Percentiles rank a stretch among this genome's conserved stretches.
Conservation (phyloP, 2,797 vertebrate genomes). For the Sebastes jordani region DNA sequence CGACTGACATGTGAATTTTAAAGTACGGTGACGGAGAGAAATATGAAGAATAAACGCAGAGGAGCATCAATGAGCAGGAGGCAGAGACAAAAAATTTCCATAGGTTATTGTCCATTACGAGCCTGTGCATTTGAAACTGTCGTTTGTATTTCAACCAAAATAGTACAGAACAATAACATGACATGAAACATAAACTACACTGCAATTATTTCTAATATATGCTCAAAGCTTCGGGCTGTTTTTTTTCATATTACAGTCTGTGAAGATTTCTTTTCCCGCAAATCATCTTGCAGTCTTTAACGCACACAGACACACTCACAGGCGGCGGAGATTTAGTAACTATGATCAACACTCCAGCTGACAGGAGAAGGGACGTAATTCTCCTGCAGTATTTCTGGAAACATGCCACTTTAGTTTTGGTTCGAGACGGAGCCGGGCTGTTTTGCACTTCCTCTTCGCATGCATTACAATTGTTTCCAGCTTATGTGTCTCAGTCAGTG, state of each 20-base stretch:
- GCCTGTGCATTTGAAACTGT: slow-evolving; percentile 3
- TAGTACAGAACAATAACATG: slow-evolving; percentile 8
- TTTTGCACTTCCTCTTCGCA: slow-evolving; percentile 38
- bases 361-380: slow-evolving; percentile 40
- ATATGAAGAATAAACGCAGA: slow-evolving; percentile 19
- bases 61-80: not conserved
- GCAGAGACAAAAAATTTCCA: not conserved
- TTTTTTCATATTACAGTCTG: slow-evolving; percentile 12
- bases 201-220: slow-evolving; percentile 37
- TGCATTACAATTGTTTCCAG: slow-evolving; percentile 33
- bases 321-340: slow-evolving; percentile 39
- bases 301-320: slow-evolving; percentile 22
- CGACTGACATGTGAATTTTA: slow-evolving; percentile 35
- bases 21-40: slow-evolving; percentile 27
- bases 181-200: slow-evolving; percentile 14
- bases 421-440: slow-evolving; percentile 19
- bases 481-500: not conserved
- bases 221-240: not conserved
- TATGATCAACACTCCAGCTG: slow-evolving; percentile 41
- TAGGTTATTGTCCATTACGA: slow-evolving; percentile 14
- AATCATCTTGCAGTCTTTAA: slow-evolving; percentile 40
- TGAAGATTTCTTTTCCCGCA: slow-evolving; percentile 38
- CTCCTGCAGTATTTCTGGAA: slow-evolving; percentile 57
- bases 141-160: slow-evolving; percentile 20
- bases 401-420: slow-evolving; percentile 36